Percentiles rank a stretch among this genome's conserved stretches.
These are phyloP conservation scores for Paramormyrops hopkinsi DNA, from an alignment of 2,797 vertebrate genomes.

Conservation along the genomic window DNA sequence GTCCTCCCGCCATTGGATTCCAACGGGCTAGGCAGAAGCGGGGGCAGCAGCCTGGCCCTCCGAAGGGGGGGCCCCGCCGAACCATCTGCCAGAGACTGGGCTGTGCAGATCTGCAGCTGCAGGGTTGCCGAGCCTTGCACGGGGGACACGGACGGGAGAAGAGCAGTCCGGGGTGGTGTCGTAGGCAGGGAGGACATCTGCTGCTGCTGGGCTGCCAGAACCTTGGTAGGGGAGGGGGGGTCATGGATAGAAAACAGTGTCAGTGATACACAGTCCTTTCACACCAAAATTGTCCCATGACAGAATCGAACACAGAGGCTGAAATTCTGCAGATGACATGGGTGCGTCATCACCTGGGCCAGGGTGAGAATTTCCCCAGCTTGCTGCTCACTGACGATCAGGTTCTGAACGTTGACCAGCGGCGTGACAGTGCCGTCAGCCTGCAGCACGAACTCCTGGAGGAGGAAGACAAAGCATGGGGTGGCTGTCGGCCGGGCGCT, in stretches of 20 bases:
- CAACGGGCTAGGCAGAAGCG: constrained; percentile 43
- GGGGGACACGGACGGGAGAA: constrained; percentile 52
- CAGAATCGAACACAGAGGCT: not conserved
- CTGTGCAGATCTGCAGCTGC: constrained; percentile 70
- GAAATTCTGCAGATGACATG: not conserved
- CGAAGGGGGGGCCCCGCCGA: constrained; percentile 39
- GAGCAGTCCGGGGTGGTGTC: constrained; percentile 36
- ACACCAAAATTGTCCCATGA: not conserved
- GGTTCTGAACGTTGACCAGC: constrained; percentile 64
- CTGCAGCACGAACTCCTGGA: constrained; percentile 69
- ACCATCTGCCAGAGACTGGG: constrained; percentile 64
- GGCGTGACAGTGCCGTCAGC: constrained; percentile 67
- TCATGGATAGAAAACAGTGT: not conserved
- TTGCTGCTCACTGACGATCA: constrained; percentile 69
- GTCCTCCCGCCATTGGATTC: constrained; percentile 34
- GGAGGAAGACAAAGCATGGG: not conserved
- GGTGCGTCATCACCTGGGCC: constrained; percentile 54
- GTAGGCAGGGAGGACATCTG: constrained; percentile 39
- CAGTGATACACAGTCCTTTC: not conserved
- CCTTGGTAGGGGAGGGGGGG: constrained; percentile 37
- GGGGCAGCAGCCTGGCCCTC: constrained; percentile 49
- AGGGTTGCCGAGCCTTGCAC: constrained; percentile 65
- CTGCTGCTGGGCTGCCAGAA: constrained; percentile 57
- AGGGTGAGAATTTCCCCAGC: constrained; percentile 63
- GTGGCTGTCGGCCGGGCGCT: not conserved